Base-by-base conservation (phyloP, 2,888 invertebrate genomes). In the Ernsta delagoae region DNA sequence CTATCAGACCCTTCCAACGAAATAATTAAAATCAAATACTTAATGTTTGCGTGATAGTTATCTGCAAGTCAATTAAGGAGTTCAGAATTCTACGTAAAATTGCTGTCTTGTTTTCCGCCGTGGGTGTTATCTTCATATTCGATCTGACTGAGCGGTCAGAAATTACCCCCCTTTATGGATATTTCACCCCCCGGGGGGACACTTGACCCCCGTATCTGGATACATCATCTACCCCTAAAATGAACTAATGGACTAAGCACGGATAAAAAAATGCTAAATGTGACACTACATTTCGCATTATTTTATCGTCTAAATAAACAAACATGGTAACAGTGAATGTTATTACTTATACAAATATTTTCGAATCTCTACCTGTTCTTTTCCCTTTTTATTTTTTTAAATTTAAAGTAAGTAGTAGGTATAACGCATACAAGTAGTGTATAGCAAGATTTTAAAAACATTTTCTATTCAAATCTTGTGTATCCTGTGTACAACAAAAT, bases 161-260 rank as follows among this genome's bases (percentile, higher is more conserved):
- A 90, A 88, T 89, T 87, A 86, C 89, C 89, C 88, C 90, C 87
- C 84, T 89, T 92, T 92, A 92, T 92, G 91, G 86, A 90, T 89
- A 90, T 91, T 91, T 85, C 83, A 81, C 91, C 92, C 91, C 89
- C 88, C 75, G 81, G 90, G 90, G 90, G 90, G 90, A 92, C 91
- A 92, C 91, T 92, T 92, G 92, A 93, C 92, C 91, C 87, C 83
- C 80, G 82, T 88, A 91, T 92, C 91, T 91, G 84, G 86, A 90
- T 81, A 90, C 92, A 92, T 92, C 92, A 92, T 92, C 91, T 89
- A 90, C 92, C 92, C 92, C 89, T 87, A 85, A 86, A 89, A 83
- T 85, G 83, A 85, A 85, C 89, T 91, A 92, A 92, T 92, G 92
- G 86, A 79, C 79, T 79, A 80, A 84, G 83, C 86, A 81, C 70